phyloP scores from a whole-genome alignment of 2,113 vertebrate genomes.

The Acrocephalus arundinaceus region DNA sequence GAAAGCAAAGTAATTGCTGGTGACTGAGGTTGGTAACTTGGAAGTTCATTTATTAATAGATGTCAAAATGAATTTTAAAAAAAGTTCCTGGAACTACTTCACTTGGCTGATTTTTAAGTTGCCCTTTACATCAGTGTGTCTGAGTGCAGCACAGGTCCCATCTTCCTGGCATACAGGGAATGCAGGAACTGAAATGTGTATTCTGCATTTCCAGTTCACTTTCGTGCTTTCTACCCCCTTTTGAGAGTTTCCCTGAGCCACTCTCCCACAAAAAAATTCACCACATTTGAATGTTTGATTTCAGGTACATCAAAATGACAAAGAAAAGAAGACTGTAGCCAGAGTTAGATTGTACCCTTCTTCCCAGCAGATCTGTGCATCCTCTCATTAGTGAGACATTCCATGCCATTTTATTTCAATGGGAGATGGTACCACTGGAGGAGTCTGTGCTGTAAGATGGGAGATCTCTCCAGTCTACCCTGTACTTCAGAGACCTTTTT shows the following conservation, averaged over 20 bases:
- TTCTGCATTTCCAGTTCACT: not conserved
- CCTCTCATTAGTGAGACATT: not conserved
- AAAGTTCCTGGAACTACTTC: not conserved
- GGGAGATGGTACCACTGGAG: not conserved
- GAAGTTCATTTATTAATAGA: not conserved
- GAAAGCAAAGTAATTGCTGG: not conserved
- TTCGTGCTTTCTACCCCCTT: not conserved
- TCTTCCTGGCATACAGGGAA: not conserved
- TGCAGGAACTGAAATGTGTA: not conserved
- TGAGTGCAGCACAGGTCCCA: not conserved
- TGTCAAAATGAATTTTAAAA: not conserved
- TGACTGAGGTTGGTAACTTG: not conserved
- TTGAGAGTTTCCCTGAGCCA: not conserved
- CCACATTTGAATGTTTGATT: not conserved
- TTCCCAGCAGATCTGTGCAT: not conserved
- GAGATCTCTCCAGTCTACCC: too few relatives aligned
- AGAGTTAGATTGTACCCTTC: not conserved
- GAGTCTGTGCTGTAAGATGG: too few relatives aligned
- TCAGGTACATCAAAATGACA: not conserved
- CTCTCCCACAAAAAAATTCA: not conserved
- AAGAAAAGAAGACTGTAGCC: not conserved
- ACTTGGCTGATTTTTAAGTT: not conserved
- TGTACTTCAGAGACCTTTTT: not conserved
- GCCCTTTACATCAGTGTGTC: not conserved
- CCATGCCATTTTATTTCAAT: not conserved